Conservation (phyloP, 2,113 vertebrate genomes). For the Theristicus caerulescens region DNA sequence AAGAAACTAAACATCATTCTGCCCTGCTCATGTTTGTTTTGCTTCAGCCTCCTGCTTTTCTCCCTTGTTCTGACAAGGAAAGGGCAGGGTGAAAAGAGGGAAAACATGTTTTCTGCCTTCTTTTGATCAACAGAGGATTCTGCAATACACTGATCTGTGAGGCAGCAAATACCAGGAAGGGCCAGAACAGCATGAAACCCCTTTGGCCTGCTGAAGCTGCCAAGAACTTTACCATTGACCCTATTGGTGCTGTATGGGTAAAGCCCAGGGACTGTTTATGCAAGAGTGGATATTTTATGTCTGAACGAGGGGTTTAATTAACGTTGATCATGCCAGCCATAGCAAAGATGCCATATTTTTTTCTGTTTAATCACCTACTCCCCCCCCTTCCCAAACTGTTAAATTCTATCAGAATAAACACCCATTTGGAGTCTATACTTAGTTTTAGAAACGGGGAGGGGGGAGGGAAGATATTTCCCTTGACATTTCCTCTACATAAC, state of each 20-base stretch:
- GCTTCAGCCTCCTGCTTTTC: background rate
- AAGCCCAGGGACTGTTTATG: background rate
- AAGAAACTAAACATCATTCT: background rate
- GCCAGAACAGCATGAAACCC: background rate
- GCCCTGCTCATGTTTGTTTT: background rate
- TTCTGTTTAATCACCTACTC: background rate
- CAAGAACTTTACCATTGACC: background rate
- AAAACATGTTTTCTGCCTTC: background rate
- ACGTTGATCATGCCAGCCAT: background rate
- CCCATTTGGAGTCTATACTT: background rate
- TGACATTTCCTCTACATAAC: constrained; percentile 26
- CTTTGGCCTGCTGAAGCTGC: background rate
- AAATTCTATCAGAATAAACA: background rate
- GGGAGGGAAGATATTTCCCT: background rate
- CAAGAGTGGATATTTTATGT: background rate
- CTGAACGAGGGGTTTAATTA: background rate
- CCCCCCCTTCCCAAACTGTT: background rate
- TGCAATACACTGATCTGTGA: background rate
- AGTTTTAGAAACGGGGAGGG: background rate
- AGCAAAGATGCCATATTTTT: background rate
- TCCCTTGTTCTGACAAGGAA: background rate
- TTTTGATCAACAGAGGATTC: background rate
- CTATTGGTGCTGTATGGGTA: background rate
- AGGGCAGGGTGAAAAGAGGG: background rate
- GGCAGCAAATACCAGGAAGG: constrained; percentile 3